Conservation (phyloP, 2,888 invertebrate genomes). For the Epirrhoe tristata region DNA sequence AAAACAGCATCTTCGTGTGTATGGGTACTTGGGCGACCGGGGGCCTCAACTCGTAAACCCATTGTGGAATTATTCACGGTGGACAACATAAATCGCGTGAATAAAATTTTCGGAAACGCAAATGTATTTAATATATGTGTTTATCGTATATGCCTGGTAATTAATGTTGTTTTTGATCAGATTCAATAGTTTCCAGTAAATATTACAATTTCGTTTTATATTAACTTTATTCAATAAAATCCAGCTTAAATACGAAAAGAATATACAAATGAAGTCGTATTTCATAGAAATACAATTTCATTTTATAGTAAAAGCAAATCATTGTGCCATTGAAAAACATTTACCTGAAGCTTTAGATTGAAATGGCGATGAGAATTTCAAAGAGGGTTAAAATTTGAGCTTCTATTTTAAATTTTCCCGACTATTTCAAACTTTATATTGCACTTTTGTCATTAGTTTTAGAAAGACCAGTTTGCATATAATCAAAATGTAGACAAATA, state of each 20-base stretch:
- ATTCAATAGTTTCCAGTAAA: slow-evolving; percentile 23
- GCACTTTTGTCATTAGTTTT: neutral
- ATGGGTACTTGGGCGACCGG: neutral
- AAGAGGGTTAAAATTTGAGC: neutral
- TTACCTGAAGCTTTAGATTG: neutral
- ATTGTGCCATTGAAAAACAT: neutral
- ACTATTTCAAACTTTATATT: neutral
- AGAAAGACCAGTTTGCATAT: neutral
- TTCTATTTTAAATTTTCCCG: neutral
- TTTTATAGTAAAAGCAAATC: neutral
- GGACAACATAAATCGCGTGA: slow-evolving; percentile 57
- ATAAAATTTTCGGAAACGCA: slow-evolving; percentile 48
- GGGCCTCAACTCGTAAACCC: slow-evolving; percentile 43
- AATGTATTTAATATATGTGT: slow-evolving; percentile 54
- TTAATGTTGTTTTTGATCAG: slow-evolving; percentile 43
- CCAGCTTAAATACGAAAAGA: neutral
- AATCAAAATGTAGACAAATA: neutral
- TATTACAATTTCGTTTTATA: slow-evolving; percentile 28
- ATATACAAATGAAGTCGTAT: neutral
- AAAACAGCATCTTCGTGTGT: neutral
- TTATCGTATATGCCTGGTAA: slow-evolving; percentile 41
- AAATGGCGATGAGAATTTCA: neutral
- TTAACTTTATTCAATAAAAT: slow-evolving; percentile 7
- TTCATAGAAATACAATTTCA: neutral
- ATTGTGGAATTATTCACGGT: slow-evolving; percentile 59